Evolutionary conservation across 2,113 vertebrate species (phyloP).

Genomic region (Rhynchomys soricoides): DNA sequence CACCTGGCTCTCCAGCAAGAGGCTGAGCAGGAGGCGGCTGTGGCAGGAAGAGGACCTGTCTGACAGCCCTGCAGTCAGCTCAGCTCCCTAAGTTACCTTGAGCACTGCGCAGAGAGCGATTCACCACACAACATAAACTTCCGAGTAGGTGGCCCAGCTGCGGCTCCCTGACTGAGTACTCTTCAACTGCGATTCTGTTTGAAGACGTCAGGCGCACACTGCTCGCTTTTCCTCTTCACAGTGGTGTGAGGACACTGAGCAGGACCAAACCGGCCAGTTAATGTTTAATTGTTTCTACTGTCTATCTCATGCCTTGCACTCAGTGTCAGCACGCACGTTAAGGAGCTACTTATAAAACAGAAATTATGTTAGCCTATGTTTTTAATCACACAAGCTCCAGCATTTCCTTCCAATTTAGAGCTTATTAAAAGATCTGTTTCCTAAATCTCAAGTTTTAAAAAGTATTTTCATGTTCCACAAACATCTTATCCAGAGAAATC

Average conservation of each 20-base stretch:
- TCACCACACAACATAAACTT: accelerated
- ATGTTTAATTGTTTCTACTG: not conserved
- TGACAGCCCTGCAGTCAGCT: not conserved
- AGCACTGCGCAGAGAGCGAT: accelerated
- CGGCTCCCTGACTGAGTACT: not conserved
- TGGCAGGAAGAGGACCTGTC: not conserved
- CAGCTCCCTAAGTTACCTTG: accelerated
- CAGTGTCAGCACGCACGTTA: not conserved
- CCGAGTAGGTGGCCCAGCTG: not conserved
- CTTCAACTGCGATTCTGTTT: not conserved
- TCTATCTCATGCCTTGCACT: not conserved
- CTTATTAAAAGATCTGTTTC: not conserved
- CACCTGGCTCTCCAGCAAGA: not conserved
- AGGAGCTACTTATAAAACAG: not conserved
- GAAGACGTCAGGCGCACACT: not conserved
- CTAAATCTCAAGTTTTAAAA: not conserved
- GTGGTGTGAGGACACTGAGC: not conserved
- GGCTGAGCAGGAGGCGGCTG: not conserved
- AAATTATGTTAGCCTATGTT: not conserved
- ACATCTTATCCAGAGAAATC: not conserved
- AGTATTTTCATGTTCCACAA: not conserved
- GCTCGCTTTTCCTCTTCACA: not conserved
- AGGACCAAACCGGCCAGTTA: not conserved
- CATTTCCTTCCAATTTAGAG: not conserved
- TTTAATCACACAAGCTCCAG: not conserved